Percentiles rank a stretch among this genome's conserved stretches.
phyloP scores from a whole-genome alignment of 1,140 invertebrate species.

The Brachystomella parvula region DNA sequence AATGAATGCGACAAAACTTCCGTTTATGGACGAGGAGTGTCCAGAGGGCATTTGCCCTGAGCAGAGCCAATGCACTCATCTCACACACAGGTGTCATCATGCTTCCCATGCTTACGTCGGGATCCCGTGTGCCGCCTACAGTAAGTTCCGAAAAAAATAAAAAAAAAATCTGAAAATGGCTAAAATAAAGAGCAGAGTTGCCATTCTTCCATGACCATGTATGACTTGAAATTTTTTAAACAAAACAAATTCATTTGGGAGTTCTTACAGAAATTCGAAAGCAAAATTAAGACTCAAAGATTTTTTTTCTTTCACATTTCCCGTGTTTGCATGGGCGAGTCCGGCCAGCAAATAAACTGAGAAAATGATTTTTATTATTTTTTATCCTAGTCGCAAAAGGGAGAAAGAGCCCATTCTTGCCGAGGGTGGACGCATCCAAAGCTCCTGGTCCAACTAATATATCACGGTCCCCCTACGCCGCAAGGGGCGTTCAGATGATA shows the following conservation, averaged over 20 bases:
- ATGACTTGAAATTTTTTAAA: too few relatives aligned
- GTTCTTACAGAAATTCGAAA: too few relatives aligned
- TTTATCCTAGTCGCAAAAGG: conserved; percentile 24
- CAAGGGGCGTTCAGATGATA: conserved; percentile 14
- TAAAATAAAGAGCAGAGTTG: too few relatives aligned
- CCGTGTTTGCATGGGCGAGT: neutral
- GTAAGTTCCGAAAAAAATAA: conserved; percentile 50
- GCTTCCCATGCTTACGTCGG: conserved; percentile 83
- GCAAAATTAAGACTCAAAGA: too few relatives aligned
- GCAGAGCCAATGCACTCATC: conserved; percentile 64
- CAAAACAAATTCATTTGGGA: too few relatives aligned
- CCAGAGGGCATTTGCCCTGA: conserved; percentile 44
- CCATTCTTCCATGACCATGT: too few relatives aligned
- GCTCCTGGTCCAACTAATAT: conserved; percentile 33
- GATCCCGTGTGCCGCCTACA: conserved; percentile 71
- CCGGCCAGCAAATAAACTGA: neutral
- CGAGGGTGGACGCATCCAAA: conserved; percentile 25
- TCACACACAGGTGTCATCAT: conserved; percentile 77
- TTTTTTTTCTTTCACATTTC: too few relatives aligned
- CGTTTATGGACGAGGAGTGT: conserved; percentile 38
- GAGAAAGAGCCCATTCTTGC: conserved; percentile 24
- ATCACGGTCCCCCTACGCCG: neutral
- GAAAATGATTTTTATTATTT: neutral
- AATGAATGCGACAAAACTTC: conserved; percentile 40
- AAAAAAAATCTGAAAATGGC: conserved; percentile 1